Conservation (phyloP, 2,113 vertebrate genomes). For the Eurystomus gularis region DNA sequence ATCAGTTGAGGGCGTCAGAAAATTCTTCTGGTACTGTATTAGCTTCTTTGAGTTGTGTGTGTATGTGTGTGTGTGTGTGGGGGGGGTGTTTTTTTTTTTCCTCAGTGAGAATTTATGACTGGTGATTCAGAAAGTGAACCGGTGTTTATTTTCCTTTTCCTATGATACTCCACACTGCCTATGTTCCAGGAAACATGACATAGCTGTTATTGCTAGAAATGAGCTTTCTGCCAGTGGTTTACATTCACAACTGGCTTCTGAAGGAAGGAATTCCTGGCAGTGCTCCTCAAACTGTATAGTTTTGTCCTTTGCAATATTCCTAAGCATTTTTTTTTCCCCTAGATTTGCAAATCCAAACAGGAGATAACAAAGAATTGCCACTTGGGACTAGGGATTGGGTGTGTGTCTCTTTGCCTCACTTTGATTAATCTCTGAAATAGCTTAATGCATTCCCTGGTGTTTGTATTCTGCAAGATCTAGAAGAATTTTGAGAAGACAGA, state of each 20-base stretch:
- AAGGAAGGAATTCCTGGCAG: constrained; percentile 46
- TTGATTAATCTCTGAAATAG: background rate
- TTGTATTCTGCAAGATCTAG: background rate
- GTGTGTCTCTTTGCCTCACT: background rate
- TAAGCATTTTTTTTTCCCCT: no score
- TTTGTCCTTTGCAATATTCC: background rate
- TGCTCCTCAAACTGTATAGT: background rate
- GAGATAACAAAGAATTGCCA: background rate
- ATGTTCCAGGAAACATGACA: constrained; percentile 57
- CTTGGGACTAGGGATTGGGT: background rate
- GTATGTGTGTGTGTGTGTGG: background rate
- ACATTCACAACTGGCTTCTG: constrained; percentile 14
- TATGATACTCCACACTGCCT: constrained; percentile 12
- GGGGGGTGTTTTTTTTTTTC: background rate
- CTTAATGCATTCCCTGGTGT: background rate
- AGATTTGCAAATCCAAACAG: background rate
- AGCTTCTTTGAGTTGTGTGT: background rate
- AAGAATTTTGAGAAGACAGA: background rate
- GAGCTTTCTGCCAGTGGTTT: constrained; percentile 20
- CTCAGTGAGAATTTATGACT: constrained; percentile 12
- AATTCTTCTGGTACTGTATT: background rate
- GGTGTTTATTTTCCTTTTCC: constrained; percentile 62
- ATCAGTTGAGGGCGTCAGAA: background rate
- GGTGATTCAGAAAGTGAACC: constrained; percentile 1
- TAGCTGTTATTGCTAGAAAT: constrained; percentile 49